Percentiles rank a stretch among this genome's conserved stretches.
Evolutionary conservation across 2,797 vertebrate genomes (phyloP).

Genomic region (Tragelaphus oryx): DNA sequence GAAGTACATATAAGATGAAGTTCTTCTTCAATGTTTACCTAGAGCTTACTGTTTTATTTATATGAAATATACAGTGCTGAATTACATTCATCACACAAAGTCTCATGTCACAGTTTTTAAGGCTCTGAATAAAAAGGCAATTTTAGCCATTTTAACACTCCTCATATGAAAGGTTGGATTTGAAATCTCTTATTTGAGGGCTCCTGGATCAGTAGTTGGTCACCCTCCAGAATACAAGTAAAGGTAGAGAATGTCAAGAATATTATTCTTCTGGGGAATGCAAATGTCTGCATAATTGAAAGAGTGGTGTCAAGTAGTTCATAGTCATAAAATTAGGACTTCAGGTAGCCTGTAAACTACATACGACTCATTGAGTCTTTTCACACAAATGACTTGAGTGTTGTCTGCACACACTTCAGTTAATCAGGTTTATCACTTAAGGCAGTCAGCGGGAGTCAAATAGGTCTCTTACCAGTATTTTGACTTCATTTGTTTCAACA

Average conservation of each 20-base stretch:
- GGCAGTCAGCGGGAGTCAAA: background rate
- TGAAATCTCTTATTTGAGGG: background rate
- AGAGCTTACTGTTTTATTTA: background rate
- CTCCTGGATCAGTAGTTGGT: background rate
- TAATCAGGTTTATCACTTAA: background rate
- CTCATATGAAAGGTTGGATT: background rate
- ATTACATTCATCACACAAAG: background rate
- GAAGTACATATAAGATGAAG: background rate
- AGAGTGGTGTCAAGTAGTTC: background rate
- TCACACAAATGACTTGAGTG: no score
- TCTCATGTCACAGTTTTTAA: background rate
- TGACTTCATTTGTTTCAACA: background rate
- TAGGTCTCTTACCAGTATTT: accelerated
- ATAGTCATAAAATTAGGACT: background rate
- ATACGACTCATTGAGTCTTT: background rate
- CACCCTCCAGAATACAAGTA: background rate
- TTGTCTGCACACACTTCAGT: accelerated
- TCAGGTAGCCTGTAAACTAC: background rate
- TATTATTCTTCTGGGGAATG: background rate
- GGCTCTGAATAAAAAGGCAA: background rate
- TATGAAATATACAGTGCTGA: background rate
- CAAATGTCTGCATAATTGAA: background rate
- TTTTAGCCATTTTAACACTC: background rate
- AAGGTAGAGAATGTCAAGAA: background rate
- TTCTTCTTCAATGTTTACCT: background rate